Conservation (phyloP, 1,140 invertebrate genomes). For the Antheraea pernyi region DNA sequence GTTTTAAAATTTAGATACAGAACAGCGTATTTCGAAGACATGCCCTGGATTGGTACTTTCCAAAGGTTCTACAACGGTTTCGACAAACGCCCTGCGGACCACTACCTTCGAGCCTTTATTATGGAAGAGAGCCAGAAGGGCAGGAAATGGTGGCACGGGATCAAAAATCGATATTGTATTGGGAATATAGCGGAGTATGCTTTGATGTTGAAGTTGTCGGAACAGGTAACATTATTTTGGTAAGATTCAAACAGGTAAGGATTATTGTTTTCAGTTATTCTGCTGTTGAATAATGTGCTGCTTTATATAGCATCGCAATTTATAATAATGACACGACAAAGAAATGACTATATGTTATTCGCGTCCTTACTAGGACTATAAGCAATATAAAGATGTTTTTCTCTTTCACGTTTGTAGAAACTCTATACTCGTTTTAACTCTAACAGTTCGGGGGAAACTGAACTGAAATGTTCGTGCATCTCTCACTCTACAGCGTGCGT, state of each 20-base stretch:
- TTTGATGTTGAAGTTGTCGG: conserved; percentile 80
- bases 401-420: too few species aligned
- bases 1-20: conserved; percentile 86
- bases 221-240: conserved; percentile 76
- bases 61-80: conserved; percentile 95
- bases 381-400: too few species aligned
- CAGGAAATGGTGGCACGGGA: conserved; percentile 56
- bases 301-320: too few species aligned
- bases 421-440: too few species aligned
- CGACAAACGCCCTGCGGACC: conserved; percentile 89
- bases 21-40: conserved; percentile 92
- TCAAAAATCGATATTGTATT: conserved; percentile 83
- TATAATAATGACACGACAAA: too few species aligned
- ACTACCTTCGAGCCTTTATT: conserved; percentile 90
- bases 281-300: too few species aligned
- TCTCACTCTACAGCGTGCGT: too few species aligned
- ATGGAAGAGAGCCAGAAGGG: conserved; percentile 80
- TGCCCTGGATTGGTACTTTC: conserved; percentile 90
- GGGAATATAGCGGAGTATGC: conserved; percentile 87
- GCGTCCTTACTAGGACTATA: too few species aligned
- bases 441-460: too few species aligned
- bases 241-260: neutral
- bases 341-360: too few species aligned
- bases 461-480: too few species aligned
- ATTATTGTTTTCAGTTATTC: too few species aligned